Evolutionary conservation across 2,797 vertebrate genomes (phyloP).

Genomic region (Todus mexicanus): DNA sequence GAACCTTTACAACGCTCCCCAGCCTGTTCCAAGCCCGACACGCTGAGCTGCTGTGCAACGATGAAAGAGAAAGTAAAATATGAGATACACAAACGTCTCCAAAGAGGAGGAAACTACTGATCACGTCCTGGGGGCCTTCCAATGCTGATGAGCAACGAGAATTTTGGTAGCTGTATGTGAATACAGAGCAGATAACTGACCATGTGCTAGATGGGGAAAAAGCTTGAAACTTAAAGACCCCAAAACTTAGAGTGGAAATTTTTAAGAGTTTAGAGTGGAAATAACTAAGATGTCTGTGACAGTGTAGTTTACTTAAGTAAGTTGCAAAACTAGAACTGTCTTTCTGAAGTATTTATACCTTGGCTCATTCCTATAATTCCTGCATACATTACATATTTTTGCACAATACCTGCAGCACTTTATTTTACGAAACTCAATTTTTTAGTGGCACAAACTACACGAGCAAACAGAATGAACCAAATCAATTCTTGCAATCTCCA

Average conservation of each 20-base stretch:
- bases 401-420: background rate
- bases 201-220: background rate
- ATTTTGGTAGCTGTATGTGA: background rate
- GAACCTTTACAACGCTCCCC: slow-evolving; percentile 52
- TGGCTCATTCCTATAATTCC: background rate
- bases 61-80: background rate
- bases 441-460: background rate
- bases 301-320: background rate
- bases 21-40: background rate
- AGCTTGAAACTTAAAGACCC: background rate
- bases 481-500: background rate
- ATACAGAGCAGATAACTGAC: background rate
- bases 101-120: background rate
- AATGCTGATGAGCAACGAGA: background rate
- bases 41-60: background rate
- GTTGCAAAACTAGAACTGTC: background rate
- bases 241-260: background rate
- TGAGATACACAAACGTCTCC: background rate
- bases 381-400: background rate
- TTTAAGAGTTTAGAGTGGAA: background rate
- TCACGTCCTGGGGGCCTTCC: background rate
- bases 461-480: background rate
- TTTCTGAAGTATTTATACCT: background rate
- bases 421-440: background rate
- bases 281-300: background rate